These are phyloP conservation scores for Xanthorhoe designata DNA, from an alignment of 2,888 invertebrate species.

Conservation along the genomic window DNA sequence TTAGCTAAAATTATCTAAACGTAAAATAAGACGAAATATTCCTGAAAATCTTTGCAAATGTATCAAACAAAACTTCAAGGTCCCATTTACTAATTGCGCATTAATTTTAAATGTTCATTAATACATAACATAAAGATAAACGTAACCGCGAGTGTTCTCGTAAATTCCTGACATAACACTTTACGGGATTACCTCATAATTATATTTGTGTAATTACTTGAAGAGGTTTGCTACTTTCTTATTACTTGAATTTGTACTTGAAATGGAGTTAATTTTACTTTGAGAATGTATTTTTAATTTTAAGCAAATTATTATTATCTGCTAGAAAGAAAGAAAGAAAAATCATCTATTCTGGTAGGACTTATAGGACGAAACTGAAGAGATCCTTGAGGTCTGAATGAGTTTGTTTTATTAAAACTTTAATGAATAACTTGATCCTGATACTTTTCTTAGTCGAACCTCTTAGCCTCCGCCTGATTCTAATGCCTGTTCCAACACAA, in stretches of 20 bases:
- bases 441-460: no score
- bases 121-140: constrained; percentile 36
- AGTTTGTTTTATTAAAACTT: no score
- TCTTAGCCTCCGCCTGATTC: no score
- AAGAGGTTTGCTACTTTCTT: constrained; percentile 45
- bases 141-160: constrained; percentile 42
- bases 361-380: no score
- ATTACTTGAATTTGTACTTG: constrained; percentile 21
- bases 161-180: constrained; percentile 55
- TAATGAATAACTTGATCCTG: no score
- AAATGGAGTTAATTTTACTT: not conserved
- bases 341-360: no score
- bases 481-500: no score
- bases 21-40: not conserved
- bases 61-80: constrained; percentile 2
- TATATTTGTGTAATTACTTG: constrained; percentile 55
- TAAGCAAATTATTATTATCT: no score
- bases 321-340: no score
- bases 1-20: not conserved
- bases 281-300: not conserved
- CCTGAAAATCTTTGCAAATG: not conserved
- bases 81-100: constrained; percentile 27
- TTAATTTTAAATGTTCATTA: constrained; percentile 34
- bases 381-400: no score
- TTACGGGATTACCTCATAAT: constrained; percentile 53